These are phyloP conservation scores for Perizoma affinitatum DNA, from an alignment of 2,888 invertebrate species.

Conservation along the genomic window DNA sequence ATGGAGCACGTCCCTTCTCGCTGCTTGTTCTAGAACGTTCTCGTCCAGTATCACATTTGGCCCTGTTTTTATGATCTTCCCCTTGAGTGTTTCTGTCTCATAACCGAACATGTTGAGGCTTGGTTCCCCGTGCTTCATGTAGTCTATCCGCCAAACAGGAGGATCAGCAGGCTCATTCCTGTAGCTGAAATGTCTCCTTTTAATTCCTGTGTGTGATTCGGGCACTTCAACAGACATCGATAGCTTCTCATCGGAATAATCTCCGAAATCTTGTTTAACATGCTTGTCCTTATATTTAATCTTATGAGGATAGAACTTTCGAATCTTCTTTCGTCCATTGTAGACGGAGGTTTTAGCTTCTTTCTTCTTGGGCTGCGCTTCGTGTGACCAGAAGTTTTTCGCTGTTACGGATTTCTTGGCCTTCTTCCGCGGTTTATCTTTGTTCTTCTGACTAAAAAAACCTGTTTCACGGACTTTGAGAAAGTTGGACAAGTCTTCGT, in stretches of 20 bases:
- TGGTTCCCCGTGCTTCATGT: constrained; percentile 71
- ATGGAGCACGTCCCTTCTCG: constrained; percentile 63
- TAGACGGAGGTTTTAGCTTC: constrained; percentile 47
- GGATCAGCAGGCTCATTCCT: constrained; percentile 53
- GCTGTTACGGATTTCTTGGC: constrained; percentile 23
- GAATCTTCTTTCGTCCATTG: constrained; percentile 61
- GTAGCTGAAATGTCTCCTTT: constrained; percentile 52
- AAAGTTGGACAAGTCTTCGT: constrained; percentile 66
- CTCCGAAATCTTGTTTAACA: constrained; percentile 46
- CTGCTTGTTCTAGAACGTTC: constrained; percentile 45
- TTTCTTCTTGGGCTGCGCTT: constrained; percentile 31
- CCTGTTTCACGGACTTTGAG: constrained; percentile 53
- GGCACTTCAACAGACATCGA: constrained; percentile 69
- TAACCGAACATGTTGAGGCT: constrained; percentile 56
- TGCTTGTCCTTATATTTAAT: constrained; percentile 66
- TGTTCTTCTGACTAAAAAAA: constrained; percentile 38
- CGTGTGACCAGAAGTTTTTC: constrained; percentile 43
- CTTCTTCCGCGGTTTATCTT: constrained; percentile 24
- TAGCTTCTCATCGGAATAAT: constrained; percentile 62
- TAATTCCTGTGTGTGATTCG: constrained; percentile 46
- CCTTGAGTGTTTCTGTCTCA: constrained; percentile 53
- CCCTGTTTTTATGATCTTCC: constrained; percentile 58
- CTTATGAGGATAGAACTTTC: constrained; percentile 75
- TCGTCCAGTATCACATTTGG: constrained; percentile 56
- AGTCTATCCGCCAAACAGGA: constrained; percentile 73